Evolutionary conservation across 2,888 invertebrate genomes (phyloP).

Genomic region (Agrilus cyanescens): DNA sequence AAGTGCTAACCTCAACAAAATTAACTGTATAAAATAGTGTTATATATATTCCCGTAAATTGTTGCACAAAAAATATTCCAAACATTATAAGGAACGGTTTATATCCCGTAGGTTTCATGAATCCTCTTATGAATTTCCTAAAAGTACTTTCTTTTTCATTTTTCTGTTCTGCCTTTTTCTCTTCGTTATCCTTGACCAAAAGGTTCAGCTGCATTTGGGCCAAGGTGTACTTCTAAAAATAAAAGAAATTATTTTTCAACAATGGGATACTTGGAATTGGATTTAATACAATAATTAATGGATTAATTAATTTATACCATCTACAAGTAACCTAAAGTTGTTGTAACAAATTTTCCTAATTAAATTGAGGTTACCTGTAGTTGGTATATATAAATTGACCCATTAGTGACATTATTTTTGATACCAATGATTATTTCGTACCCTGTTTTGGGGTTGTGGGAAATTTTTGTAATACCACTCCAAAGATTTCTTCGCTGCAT

Average conservation of each 20-base stretch:
- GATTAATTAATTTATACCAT: too few species aligned
- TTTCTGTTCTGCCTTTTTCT: conserved; percentile 33
- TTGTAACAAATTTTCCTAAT: too few species aligned
- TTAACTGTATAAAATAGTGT: conserved; percentile 49
- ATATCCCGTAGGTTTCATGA: conserved; percentile 44
- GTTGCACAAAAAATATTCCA: conserved; percentile 46
- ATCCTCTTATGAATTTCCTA: conserved; percentile 32
- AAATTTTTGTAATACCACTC: conserved; percentile 32
- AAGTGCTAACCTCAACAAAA: conserved; percentile 42
- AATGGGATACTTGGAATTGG: too few species aligned
- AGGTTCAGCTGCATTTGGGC: conserved; percentile 41
- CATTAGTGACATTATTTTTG: background rate
- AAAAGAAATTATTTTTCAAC: too few species aligned
- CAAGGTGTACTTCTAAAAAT: conserved; percentile 26
- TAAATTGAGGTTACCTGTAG: too few species aligned
- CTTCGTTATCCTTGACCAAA: conserved; percentile 42
- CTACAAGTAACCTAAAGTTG: too few species aligned
- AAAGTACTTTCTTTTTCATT: conserved; percentile 28
- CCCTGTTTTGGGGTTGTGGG: conserved; percentile 33
- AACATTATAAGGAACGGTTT: conserved; percentile 46
- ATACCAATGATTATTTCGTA: conserved; percentile 16
- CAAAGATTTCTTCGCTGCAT: too few species aligned
- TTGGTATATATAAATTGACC: too few species aligned
- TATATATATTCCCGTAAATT: conserved; percentile 49
- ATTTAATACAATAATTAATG: too few species aligned